A percentile compares a stretch with the other conserved stretches of the same genome.
Evolutionary conservation across 92 coral and sea anemone genomes (phyloP).

Genomic region (Heteractis magnifica): DNA sequence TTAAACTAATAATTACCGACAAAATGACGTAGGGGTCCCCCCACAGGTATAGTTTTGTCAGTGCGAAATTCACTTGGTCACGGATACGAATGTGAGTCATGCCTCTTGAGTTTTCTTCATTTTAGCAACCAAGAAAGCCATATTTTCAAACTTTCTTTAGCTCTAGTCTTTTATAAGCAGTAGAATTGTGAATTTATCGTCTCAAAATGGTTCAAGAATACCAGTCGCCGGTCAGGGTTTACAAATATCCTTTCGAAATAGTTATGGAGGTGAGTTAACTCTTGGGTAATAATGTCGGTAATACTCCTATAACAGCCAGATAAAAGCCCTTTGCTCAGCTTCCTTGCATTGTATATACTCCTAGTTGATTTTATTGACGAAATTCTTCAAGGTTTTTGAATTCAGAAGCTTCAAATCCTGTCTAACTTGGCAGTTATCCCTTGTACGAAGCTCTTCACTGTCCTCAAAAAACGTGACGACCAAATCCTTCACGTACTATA

Average conservation of each 20-base stretch:
- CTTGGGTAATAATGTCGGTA: not conserved
- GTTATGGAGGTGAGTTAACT: constrained; percentile 93
- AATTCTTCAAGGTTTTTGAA: not conserved
- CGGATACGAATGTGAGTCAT: not conserved
- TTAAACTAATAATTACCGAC: not conserved
- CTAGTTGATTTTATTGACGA: not conserved
- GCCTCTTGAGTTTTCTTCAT: not conserved
- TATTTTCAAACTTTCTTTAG: not conserved
- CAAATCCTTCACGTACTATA: not conserved
- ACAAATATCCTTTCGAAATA: constrained; percentile 95
- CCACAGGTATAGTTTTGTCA: not conserved
- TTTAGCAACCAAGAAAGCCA: constrained; percentile 7
- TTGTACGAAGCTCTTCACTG: constrained; percentile 1
- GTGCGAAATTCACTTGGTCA: constrained; percentile 20
- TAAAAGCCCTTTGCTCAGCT: not conserved
- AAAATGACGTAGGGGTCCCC: not conserved
- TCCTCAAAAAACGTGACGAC: not conserved
- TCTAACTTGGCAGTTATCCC: not conserved
- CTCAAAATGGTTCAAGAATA: constrained; percentile 95
- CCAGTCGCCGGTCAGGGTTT: constrained; percentile 97
- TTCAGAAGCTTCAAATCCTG: not conserved
- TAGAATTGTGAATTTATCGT: not conserved
- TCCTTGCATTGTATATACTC: not conserved
- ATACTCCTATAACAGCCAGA: not conserved
- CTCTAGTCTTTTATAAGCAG: not conserved